These are phyloP conservation scores for Drosophila tropicalis DNA, from an alignment of 1,140 invertebrate species.

Conservation along the genomic window DNA sequence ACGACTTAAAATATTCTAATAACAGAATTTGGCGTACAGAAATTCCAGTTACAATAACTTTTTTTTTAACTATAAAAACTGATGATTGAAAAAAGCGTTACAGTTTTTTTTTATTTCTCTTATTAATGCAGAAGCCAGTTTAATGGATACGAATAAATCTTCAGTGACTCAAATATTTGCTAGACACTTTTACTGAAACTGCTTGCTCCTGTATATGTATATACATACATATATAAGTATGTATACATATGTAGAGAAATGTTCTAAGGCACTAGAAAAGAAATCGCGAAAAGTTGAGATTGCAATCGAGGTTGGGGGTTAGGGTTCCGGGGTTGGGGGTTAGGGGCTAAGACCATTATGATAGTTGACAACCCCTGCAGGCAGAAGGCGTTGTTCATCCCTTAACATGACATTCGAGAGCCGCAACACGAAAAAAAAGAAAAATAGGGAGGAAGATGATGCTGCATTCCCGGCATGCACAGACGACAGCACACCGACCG, in stretches of 20 bases:
- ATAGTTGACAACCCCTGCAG: slow-evolving; percentile 12
- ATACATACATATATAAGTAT: background rate
- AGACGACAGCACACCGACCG: background rate
- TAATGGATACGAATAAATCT: slow-evolving; percentile 6
- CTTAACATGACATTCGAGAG: slow-evolving; percentile 10
- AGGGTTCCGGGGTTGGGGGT: background rate
- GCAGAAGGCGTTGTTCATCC: slow-evolving; percentile 13
- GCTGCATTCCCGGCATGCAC: slow-evolving; percentile 11
- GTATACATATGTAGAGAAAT: background rate
- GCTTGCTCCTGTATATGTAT: background rate
- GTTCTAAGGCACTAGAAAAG: slow-evolving; percentile 6
- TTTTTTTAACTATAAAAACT: no score
- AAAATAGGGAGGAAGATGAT: background rate
- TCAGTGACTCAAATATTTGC: slow-evolving; percentile 9
- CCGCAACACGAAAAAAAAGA: background rate
- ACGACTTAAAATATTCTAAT: no score
- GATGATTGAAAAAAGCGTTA: no score
- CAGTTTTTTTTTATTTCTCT: no score
- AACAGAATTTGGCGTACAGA: no score
- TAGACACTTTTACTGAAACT: slow-evolving; percentile 5
- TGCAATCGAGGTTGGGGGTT: slow-evolving; percentile 2
- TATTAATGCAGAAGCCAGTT: background rate
- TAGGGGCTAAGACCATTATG: slow-evolving; percentile 4
- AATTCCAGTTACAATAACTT: no score
- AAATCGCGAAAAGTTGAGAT: slow-evolving; percentile 14